A percentile compares a stretch with the other conserved stretches of the same genome.
phyloP scores from a whole-genome alignment of 2,888 invertebrate species.

The Acanthosepion esculentum region DNA sequence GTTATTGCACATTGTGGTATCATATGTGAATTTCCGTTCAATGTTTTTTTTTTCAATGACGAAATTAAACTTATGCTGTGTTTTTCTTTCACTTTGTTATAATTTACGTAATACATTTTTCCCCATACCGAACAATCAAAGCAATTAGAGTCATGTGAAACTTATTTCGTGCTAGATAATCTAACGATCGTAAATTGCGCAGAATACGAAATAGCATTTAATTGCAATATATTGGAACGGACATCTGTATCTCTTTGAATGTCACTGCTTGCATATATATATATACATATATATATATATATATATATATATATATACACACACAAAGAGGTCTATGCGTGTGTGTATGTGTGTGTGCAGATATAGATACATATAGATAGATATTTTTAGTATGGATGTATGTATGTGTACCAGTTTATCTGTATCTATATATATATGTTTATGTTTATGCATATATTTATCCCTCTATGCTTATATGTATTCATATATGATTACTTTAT shows the following conservation, averaged over 20 bases:
- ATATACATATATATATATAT: not conserved
- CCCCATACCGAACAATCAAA: not conserved
- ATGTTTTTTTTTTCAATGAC: not conserved
- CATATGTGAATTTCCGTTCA: not conserved
- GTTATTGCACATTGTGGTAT: not conserved
- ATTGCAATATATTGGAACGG: not conserved
- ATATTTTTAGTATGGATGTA: too few relatives aligned
- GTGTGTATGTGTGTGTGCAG: too few relatives aligned
- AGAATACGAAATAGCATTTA: not conserved
- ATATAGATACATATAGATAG: too few relatives aligned
- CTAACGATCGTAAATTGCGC: not conserved
- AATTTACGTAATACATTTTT: not conserved
- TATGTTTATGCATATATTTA: too few relatives aligned
- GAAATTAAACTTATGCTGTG: not conserved
- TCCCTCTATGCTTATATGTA: too few relatives aligned
- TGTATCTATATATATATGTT: too few relatives aligned
- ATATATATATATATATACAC: not conserved
- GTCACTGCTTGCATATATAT: not conserved
- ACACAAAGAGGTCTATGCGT: too few relatives aligned
- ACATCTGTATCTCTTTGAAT: not conserved
- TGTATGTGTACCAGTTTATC: too few relatives aligned
- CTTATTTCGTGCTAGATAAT: not conserved
- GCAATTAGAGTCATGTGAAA: not conserved
- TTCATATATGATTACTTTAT: too few relatives aligned
- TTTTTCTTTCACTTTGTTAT: not conserved